Base-by-base conservation (phyloP, 2,888 invertebrate genomes). In the Lasiommata megera region DNA sequence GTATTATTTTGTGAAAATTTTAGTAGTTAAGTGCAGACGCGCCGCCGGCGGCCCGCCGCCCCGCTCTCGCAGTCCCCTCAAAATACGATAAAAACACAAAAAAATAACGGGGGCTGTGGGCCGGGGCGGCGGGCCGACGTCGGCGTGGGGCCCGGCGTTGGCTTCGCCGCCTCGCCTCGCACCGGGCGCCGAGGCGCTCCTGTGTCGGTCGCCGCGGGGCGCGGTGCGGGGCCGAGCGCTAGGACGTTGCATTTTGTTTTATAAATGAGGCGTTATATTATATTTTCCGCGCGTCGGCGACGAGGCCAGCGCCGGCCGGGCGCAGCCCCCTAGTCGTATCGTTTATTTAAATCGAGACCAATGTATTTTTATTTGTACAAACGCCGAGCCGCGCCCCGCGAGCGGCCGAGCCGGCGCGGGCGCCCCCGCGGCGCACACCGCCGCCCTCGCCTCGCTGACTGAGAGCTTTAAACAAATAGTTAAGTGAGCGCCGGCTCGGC, bases 1-100 rank as follows among this genome's bases (percentile, higher is more conserved):
- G 87, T 89, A 89, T 89, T 89, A 89, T 88, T 89, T 88, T 88
- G 85, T 82, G 86, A 87, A 88, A 89, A 88, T 88, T 88, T 87
- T 89, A 88, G 88, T 88, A 85, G 83, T 63, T 88, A 89, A 88
- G 89, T 76, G 76, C 73, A 76, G 77, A 73, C 73, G 66, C 69
- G 67, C 68, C 63, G 63, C 58, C 64, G 66, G 62, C 65, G 63
- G 65, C 69, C 72, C 73, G 69, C 66, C 71, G 65, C 62, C 69
- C 62, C 64, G 63, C 64, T 62, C 66, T 63, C 62, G 64, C 68
- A 64, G 63, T 50, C 68, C 70, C 60, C 56, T 69, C 67, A 82
- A 87, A 87, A 85, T 67, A 75, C 40, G 79, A 80, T 74, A 84
- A 86, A 84, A 83, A 81, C 74, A 79, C 80, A 84, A 86, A 88